A percentile compares a stretch with the other conserved stretches of the same genome.
These are phyloP conservation scores for Cladopsammia gracilis DNA, from an alignment of 64 coral and sea anemone genomes.

Conservation along the genomic window DNA sequence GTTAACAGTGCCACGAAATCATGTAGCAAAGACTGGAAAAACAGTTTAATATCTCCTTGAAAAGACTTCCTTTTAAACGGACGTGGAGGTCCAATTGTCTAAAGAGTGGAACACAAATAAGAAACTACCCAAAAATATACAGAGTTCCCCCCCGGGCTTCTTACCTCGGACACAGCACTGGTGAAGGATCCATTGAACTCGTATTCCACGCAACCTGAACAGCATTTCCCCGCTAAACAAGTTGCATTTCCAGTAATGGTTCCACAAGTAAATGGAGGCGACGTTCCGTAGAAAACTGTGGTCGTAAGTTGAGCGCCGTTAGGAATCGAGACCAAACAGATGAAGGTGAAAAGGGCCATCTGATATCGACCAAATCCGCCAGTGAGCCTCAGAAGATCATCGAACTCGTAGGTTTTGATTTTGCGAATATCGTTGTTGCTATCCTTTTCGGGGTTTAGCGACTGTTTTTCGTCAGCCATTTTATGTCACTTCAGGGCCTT, in stretches of 20 bases:
- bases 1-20: too few species aligned
- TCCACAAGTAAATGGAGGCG: conserved; percentile 49
- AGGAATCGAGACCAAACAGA: conserved; percentile 51
- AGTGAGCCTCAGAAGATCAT: conserved; percentile 52
- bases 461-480: too few species aligned
- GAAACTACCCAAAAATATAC: too few species aligned
- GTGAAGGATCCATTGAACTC: conserved; percentile 52
- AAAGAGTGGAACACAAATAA: too few species aligned
- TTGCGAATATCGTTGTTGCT: too few species aligned
- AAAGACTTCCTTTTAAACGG: too few species aligned
- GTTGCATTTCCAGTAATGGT: neutral
- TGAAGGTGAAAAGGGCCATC: conserved; percentile 19
- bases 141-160: too few species aligned
- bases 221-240: conserved; percentile 47
- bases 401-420: conserved; percentile 54
- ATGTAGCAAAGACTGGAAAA: too few species aligned
- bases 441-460: too few species aligned
- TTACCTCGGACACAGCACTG: conserved; percentile 76
- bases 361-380: conserved; percentile 72
- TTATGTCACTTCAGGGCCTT: too few species aligned
- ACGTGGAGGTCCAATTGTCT: too few species aligned
- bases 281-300: conserved; percentile 69
- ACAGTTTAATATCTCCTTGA: too few species aligned
- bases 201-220: conserved; percentile 59
- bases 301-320: conserved; percentile 41